Percentiles rank a stretch among this genome's conserved stretches.
Evolutionary conservation across 2,888 invertebrate genomes (phyloP).

Genomic region (Melinaea marsaeus): DNA sequence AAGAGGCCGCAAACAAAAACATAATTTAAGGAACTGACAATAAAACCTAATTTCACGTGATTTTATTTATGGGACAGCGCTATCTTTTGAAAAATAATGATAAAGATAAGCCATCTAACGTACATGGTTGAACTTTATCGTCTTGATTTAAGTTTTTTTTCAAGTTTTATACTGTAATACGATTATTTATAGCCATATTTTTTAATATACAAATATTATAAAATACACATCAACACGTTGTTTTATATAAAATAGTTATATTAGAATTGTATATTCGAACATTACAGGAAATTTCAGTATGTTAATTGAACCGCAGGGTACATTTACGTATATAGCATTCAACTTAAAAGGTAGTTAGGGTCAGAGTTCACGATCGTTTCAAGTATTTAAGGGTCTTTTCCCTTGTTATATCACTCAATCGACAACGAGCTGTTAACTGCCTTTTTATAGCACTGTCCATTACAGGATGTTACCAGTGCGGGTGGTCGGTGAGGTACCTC

Average conservation of each 20-base stretch:
- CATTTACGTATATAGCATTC: background rate
- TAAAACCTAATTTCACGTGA: constrained; percentile 41
- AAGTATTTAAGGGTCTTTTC: constrained; percentile 16
- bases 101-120: constrained; percentile 7
- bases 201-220: background rate
- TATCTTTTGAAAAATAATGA: constrained; percentile 8
- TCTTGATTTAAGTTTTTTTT: constrained; percentile 1
- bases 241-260: background rate
- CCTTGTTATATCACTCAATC: constrained; percentile 25
- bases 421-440: constrained; percentile 28
- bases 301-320: too few species aligned
- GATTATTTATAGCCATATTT: background rate
- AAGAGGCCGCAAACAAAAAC: constrained; percentile 36
- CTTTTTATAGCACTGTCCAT: constrained; percentile 29
- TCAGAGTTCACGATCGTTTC: background rate
- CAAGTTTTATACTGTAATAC: background rate
- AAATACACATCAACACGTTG: too few species aligned
- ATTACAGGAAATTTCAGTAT: too few species aligned
- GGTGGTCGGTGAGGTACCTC: background rate
- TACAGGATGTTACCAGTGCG: constrained; percentile 10
- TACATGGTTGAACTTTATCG: constrained; percentile 7
- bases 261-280: too few species aligned
- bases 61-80: background rate
- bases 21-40: constrained; percentile 37
- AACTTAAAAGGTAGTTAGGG: constrained; percentile 1